Evolutionary conservation across 2,113 vertebrate species (phyloP).

Genomic region (Asarcornis scutulata): DNA sequence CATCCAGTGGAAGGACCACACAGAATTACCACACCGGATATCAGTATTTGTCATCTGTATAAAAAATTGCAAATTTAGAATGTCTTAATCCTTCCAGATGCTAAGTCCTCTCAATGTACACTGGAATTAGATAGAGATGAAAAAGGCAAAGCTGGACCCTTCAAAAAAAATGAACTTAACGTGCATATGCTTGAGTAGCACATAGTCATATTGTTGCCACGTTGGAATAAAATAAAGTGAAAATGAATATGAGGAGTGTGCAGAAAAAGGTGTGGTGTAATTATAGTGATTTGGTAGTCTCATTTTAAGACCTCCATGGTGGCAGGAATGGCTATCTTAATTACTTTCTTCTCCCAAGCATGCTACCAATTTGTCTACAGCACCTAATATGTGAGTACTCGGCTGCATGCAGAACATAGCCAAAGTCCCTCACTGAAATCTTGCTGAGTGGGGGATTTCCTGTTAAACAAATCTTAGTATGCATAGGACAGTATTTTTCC

Average conservation of each 20-base stretch:
- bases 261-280: background rate
- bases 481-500: background rate
- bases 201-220: no score
- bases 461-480: background rate
- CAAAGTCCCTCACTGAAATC: background rate
- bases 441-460: background rate
- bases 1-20: background rate
- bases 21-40: background rate
- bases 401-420: background rate
- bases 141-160: background rate
- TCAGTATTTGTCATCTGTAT: background rate
- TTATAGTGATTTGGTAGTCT: background rate
- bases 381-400: background rate
- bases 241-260: rapidly evolving
- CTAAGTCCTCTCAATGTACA: background rate
- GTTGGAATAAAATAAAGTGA: background rate
- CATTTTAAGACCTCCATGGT: background rate
- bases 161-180: background rate
- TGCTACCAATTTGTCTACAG: background rate
- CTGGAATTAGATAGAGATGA: background rate
- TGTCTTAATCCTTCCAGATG: background rate
- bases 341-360: background rate
- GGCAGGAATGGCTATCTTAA: background rate
- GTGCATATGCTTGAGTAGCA: no score
- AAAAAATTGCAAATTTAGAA: background rate